Evolutionary conservation across 1,140 invertebrate species (phyloP), one percentile per base, ranked within the genome.

Genomic region (Camponotus floridanus): DNA sequence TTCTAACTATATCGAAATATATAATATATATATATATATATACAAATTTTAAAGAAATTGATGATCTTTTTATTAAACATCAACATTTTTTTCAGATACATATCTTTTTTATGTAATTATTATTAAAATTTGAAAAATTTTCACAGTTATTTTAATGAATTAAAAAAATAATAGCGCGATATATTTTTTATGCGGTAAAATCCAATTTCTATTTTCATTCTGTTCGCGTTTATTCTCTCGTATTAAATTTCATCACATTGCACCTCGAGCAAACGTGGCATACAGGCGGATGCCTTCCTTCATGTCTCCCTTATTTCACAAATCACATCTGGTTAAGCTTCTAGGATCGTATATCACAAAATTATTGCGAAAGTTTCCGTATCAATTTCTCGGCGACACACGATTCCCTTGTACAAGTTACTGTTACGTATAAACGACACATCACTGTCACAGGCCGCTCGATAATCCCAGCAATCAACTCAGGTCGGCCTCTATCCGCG

Each of bases 401-500:
- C 74, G 81, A 57, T 78, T 85, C 62, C 36, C 45, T 64, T 65
- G 81, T 31, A 61, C 51, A 31, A 65, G 81, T 78, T 62, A 51
- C 42, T 64, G 80, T 64, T 64, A 78, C 45, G 61, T 85, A 85
- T 55, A 78, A 65, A 64, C 73, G 81, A 65, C 73, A 76, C 81
- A 85, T 78, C 81, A 78, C 71, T 85, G 73, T 85, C 81, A 39
- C 64, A 33, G 33, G 36, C 61, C 26, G 59, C 42, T 65, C 59
- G 73, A 85, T 85, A 85, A 85, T 85, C 81, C 81, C 45, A 36
- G 33, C 73, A 85, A 85, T 85, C 76, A 85, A 85, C 81, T 78
- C 59, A 42, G 59, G n/a, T 39, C 31, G 45, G 13, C 21, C 59
- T 48, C 51, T 61, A 26, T n/a, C 18, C 9, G 21, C 36, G 61